phyloP scores from a whole-genome alignment of 2,888 invertebrate species.

The Thera britannica region DNA sequence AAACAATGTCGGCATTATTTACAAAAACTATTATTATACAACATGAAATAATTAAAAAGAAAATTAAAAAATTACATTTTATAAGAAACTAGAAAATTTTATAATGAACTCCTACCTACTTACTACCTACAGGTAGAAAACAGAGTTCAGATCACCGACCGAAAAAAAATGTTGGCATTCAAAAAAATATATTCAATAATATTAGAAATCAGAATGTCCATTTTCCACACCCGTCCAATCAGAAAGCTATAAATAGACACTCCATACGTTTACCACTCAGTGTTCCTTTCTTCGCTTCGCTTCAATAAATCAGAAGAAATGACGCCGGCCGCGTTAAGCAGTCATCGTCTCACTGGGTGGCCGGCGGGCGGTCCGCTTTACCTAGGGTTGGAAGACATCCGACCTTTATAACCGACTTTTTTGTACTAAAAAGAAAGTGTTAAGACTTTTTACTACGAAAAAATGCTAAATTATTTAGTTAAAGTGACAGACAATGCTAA shows the following conservation, averaged over 20 bases:
- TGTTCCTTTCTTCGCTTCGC: conserved; percentile 59
- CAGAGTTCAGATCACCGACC: too few relatives aligned
- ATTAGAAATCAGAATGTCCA: conserved; percentile 10
- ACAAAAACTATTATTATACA: too few relatives aligned
- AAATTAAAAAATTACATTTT: too few relatives aligned
- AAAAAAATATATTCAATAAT: neutral
- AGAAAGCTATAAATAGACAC: conserved; percentile 20
- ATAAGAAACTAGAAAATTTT: too few relatives aligned
- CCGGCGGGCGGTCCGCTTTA: conserved; percentile 58
- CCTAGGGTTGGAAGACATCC: conserved; percentile 37
- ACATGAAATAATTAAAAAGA: too few relatives aligned
- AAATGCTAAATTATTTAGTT: too few relatives aligned
- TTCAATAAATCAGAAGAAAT: conserved; percentile 82
- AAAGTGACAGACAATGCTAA: too few relatives aligned
- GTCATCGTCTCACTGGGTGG: conserved; percentile 81
- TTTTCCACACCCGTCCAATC: conserved; percentile 11
- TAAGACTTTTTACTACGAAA: too few relatives aligned
- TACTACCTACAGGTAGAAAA: too few relatives aligned
- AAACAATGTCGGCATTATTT: neutral
- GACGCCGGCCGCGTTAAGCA: conserved; percentile 78
- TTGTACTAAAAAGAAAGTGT: neutral
- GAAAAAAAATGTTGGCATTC: too few relatives aligned
- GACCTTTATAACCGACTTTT: conserved; percentile 9
- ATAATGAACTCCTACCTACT: too few relatives aligned
- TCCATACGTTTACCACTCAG: conserved; percentile 48